Evolutionary conservation across 2,888 invertebrate species (phyloP).

Genomic region (Melolontha melolontha): DNA sequence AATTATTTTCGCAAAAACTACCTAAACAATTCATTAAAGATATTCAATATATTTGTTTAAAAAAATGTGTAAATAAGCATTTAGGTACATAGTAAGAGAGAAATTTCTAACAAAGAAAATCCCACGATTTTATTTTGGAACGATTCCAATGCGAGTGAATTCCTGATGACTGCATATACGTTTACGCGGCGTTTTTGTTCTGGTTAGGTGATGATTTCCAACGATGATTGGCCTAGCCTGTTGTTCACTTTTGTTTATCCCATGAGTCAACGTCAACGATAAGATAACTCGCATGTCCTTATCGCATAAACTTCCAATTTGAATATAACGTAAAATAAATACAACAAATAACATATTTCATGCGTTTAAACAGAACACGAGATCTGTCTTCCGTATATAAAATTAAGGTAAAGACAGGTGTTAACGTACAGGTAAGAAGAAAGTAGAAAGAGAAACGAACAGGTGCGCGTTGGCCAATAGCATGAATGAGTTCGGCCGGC

Average conservation of each 20-base stretch:
- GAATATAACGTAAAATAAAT: no score
- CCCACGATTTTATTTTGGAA: slow-evolving; percentile 24
- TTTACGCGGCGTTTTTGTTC: slow-evolving; percentile 31
- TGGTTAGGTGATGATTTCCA: slow-evolving; percentile 39
- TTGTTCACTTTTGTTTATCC: slow-evolving; percentile 23
- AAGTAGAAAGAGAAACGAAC: slow-evolving; percentile 42
- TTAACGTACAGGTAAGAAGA: slow-evolving; percentile 34
- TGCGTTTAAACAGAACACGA: no score
- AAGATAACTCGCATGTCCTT: slow-evolving; percentile 21
- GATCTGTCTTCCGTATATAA: no score
- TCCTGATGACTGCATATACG: slow-evolving; percentile 21
- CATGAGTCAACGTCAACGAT: slow-evolving; percentile 30
- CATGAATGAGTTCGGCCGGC: slow-evolving; percentile 29
- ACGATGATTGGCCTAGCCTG: slow-evolving; percentile 19
- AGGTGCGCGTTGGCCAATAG: slow-evolving; percentile 44
- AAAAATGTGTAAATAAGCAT: no score
- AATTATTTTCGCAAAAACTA: no score
- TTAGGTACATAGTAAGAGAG: background rate
- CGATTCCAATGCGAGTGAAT: slow-evolving; percentile 28
- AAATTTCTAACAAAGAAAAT: slow-evolving; percentile 27
- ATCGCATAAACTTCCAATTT: slow-evolving; percentile 6
- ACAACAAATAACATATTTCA: no score
- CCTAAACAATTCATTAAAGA: no score
- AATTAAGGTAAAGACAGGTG: background rate
- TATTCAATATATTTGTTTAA: no score